A percentile compares a stretch with the other conserved stretches of the same genome.
Conservation (phyloP, 2,113 vertebrate genomes). For the Plecturocebus donacophilus region DNA sequence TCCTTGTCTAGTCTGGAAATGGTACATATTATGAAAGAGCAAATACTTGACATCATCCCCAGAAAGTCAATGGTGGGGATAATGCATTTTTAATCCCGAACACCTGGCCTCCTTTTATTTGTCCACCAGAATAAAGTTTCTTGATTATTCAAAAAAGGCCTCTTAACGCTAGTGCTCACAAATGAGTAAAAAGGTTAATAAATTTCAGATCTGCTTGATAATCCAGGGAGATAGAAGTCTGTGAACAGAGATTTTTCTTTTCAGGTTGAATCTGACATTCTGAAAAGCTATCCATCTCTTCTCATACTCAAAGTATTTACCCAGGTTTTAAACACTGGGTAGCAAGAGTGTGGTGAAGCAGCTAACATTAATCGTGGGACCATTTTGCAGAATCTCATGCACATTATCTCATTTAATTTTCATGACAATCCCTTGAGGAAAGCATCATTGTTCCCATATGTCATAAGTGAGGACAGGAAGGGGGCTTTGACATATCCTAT, state of each 20-base stretch:
- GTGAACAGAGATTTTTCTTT: constrained; percentile 71
- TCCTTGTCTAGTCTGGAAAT: constrained; percentile 44
- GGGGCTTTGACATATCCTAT: background rate
- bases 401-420: background rate
- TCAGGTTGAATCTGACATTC: constrained; percentile 65
- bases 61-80: constrained; percentile 58
- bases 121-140: constrained; percentile 57
- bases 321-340: constrained; percentile 44
- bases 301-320: constrained; percentile 53
- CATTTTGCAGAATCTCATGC: background rate
- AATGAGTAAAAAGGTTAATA: constrained; percentile 75
- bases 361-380: background rate
- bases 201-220: constrained; percentile 67
- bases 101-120: constrained; percentile 76
- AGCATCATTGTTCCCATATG: background rate
- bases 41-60: constrained; percentile 44
- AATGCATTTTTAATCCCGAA: constrained; percentile 74
- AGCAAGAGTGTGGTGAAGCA: background rate
- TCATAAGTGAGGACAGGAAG: background rate
- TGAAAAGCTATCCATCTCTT: constrained; percentile 53
- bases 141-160: constrained; percentile 68
- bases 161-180: constrained; percentile 41
- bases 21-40: constrained; percentile 43
- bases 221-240: constrained; percentile 64
- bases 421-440: background rate